A percentile compares a stretch with the other conserved stretches of the same genome.
Conservation (phyloP, 2,797 vertebrate species). For the Petrocephalus sullivani region DNA sequence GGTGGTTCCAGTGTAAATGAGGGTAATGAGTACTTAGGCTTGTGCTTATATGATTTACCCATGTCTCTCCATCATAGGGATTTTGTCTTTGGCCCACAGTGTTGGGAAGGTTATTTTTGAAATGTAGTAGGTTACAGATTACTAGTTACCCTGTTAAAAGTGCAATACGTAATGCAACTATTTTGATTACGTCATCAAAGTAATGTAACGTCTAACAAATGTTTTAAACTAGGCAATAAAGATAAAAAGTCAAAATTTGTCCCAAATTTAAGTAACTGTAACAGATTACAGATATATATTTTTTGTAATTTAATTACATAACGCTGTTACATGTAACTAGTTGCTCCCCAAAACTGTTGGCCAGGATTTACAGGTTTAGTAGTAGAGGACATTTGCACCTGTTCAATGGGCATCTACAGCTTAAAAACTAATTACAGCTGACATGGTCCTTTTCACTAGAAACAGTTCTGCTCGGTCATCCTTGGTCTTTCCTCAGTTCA, state of each 20-base stretch:
- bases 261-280: neutral
- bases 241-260: neutral
- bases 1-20: neutral
- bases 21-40: neutral
- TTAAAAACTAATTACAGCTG: neutral
- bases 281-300: neutral
- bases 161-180: neutral
- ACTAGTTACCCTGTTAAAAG: neutral
- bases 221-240: neutral
- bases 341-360: no score
- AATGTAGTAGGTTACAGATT: neutral
- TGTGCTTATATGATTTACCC: neutral
- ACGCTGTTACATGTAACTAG: no score
- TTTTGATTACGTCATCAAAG: neutral
- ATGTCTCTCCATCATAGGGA: neutral
- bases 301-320: no score
- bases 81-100: neutral
- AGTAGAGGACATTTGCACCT: no score
- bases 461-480: neutral
- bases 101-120: neutral
- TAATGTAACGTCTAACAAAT: neutral
- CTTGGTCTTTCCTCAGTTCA: neutral
- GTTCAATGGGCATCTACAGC: neutral
- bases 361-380: no score
- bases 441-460: neutral